Percentiles rank a stretch among this genome's conserved stretches.
Evolutionary conservation across 1,140 invertebrate genomes (phyloP).

Genomic region (Akabosia matsudoensis): DNA sequence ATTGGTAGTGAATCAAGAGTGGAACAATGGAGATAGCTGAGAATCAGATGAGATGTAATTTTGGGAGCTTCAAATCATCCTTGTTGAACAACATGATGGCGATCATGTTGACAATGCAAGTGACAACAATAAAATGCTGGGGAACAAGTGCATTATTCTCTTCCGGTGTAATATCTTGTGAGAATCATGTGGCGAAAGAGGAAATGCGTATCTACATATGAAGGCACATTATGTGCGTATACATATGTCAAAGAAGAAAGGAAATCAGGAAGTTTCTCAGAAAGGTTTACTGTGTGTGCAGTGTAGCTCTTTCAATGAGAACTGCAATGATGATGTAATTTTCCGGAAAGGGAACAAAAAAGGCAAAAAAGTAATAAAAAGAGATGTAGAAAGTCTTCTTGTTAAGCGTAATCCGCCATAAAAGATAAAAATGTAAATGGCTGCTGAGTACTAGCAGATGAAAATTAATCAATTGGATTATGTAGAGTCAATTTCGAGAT

Average conservation of each 20-base stretch:
- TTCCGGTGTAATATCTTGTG: too few species aligned
- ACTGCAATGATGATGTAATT: slow-evolving; percentile 8
- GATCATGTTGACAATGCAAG: background rate
- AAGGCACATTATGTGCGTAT: background rate
- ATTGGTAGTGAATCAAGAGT: background rate
- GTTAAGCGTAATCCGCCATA: background rate
- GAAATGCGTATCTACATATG: slow-evolving; percentile 3
- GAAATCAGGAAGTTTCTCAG: background rate
- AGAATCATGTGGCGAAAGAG: background rate
- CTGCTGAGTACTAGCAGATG: background rate
- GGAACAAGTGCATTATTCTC: slow-evolving; percentile 20
- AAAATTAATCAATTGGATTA: background rate
- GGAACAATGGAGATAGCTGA: background rate
- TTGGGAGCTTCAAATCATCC: background rate
- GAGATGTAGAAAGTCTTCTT: background rate
- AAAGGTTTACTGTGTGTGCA: background rate
- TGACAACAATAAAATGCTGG: background rate
- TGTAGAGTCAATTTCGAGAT: too few species aligned
- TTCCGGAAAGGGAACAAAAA: background rate
- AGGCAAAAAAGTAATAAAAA: background rate
- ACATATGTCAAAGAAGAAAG: background rate
- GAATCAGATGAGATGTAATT: background rate
- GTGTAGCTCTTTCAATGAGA: background rate
- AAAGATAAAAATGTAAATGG: background rate
- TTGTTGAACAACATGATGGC: background rate